A percentile compares a stretch with the other conserved stretches of the same genome.
phyloP scores from a whole-genome alignment of 1,140 invertebrate genomes.

The Eubasilissa regina region DNA sequence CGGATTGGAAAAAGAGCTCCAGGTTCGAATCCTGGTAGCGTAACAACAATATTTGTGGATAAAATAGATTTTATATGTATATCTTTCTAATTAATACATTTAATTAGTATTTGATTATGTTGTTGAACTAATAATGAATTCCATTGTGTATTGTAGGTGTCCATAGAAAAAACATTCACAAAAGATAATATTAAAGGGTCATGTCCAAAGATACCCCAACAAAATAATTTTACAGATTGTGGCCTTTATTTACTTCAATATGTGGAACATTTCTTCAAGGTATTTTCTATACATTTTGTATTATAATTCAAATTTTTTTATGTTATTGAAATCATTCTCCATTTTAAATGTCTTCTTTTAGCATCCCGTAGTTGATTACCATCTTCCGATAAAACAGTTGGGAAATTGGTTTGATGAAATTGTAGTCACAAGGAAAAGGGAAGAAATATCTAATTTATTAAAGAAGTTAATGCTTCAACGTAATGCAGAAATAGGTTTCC shows the following conservation, averaged over 20 bases:
- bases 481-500: conserved; percentile 72
- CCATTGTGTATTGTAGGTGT: conserved; percentile 63
- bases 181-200: conserved; percentile 88
- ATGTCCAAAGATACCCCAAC: conserved; percentile 93
- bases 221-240: conserved; percentile 97
- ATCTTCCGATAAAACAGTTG: conserved; percentile 82
- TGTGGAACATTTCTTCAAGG: conserved; percentile 95
- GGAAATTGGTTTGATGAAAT: conserved; percentile 87
- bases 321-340: not conserved
- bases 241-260: conserved; percentile 96
- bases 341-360: conserved; percentile 66
- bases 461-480: conserved; percentile 79
- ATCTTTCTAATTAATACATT: no score
- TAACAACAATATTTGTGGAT: no score
- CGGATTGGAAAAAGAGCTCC: no score
- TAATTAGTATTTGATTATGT: no score
- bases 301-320: not conserved
- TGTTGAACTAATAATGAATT: conserved; percentile 20
- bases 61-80: no score
- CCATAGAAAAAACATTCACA: conserved; percentile 77
- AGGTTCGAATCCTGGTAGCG: no score
- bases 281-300: conserved; percentile 63
- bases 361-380: conserved; percentile 82
- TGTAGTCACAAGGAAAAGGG: conserved; percentile 83
- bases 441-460: conserved; percentile 84